These are phyloP conservation scores for Diglossa brunneiventris DNA, from an alignment of 2,113 vertebrate species.

Conservation along the genomic window DNA sequence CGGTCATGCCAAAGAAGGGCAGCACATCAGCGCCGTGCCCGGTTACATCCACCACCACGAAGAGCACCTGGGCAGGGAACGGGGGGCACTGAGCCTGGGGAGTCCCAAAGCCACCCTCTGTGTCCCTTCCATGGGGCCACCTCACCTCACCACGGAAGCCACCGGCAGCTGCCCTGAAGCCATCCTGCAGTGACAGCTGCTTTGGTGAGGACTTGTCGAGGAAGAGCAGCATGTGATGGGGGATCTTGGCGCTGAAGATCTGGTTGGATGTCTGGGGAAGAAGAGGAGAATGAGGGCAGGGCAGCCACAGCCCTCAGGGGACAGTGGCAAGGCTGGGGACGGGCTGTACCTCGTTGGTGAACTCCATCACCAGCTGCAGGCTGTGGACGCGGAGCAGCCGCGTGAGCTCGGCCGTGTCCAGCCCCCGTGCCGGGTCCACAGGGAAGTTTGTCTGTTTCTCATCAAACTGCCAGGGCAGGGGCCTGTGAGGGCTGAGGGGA, in stretches of 20 bases:
- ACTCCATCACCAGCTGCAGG: conserved; percentile 82
- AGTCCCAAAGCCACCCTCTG: fast-evolving
- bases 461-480: conserved; percentile 73
- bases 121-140: fast-evolving
- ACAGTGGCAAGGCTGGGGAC: fast-evolving
- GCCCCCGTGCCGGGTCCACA: conserved; percentile 55
- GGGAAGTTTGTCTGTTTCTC: conserved; percentile 80
- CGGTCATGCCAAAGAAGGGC: conserved; percentile 81
- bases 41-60: conserved; percentile 78
- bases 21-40: conserved; percentile 65
- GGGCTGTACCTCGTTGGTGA: conserved; percentile 75
- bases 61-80: conserved; percentile 75
- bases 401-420: conserved; percentile 72
- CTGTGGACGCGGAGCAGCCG: conserved; percentile 81
- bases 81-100: neutral
- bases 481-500: neutral
- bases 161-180: neutral
- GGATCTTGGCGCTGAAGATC: conserved; percentile 83
- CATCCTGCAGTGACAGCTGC: conserved; percentile 62
- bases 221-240: conserved; percentile 86
- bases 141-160: conserved; percentile 83
- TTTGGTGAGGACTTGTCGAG: conserved; percentile 77
- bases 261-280: conserved; percentile 71
- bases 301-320: fast-evolving
- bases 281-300: neutral